These are phyloP conservation scores for Sparus aurata DNA, from an alignment of 2,797 vertebrate species.

Conservation along the genomic window DNA sequence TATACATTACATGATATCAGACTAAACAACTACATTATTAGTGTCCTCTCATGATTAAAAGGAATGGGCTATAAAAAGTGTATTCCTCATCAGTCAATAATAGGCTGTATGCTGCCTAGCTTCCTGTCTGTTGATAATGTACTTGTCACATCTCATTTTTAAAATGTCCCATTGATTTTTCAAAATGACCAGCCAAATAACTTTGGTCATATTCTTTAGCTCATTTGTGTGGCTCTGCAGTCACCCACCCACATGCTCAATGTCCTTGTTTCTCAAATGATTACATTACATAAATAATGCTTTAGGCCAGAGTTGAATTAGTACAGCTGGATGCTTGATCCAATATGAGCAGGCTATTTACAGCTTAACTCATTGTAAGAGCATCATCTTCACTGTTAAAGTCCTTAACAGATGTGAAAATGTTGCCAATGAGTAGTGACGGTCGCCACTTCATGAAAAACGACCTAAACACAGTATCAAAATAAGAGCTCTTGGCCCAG, in stretches of 20 bases:
- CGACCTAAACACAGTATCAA: neutral
- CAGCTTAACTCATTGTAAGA: slow-evolving; percentile 54
- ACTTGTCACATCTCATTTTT: slow-evolving; percentile 1
- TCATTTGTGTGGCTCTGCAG: slow-evolving; percentile 46
- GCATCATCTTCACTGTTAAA: slow-evolving; percentile 41
- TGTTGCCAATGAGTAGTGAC: neutral
- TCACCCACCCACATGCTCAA: slow-evolving; percentile 49
- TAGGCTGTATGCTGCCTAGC: slow-evolving; percentile 11
- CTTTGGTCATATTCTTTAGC: slow-evolving; percentile 24
- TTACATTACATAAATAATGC: slow-evolving; percentile 78
- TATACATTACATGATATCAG: neutral
- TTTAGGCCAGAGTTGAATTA: slow-evolving; percentile 67
- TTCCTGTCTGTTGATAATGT: slow-evolving; percentile 20
- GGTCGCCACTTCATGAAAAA: slow-evolving; percentile 1
- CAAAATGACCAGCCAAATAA: slow-evolving; percentile 26
- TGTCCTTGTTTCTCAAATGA: slow-evolving; percentile 73
- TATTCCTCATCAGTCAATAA: slow-evolving; percentile 17
- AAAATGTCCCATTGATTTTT: slow-evolving; percentile 26
- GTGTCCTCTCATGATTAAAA: slow-evolving; percentile 4
- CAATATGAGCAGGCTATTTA: slow-evolving; percentile 62
- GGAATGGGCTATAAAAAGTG: neutral
- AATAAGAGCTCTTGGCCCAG: slow-evolving; percentile 1
- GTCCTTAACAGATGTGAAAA: slow-evolving; percentile 41
- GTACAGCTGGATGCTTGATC: slow-evolving; percentile 70
- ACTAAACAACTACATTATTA: neutral